Percentiles rank a stretch among this genome's conserved stretches.
Conservation (phyloP, 1,140 invertebrate genomes). For the Gerris buenoi region DNA sequence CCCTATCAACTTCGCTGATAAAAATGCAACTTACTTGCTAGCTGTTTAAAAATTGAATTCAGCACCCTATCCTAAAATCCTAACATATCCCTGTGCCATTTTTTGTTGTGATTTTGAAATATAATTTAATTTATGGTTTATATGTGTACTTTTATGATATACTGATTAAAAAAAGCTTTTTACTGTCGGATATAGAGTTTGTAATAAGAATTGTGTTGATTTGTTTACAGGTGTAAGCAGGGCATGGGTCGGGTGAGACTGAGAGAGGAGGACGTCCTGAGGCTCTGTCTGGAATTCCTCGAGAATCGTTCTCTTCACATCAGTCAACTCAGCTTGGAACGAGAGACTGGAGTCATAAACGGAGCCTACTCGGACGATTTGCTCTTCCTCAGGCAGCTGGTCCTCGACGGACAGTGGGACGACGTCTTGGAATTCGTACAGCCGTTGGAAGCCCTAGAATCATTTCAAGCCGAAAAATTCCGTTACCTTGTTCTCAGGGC, state of each 20-base stretch:
- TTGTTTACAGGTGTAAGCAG: neutral
- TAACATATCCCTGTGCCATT: too few species aligned
- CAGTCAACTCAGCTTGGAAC: slow-evolving; percentile 78
- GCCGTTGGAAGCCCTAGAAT: slow-evolving; percentile 67
- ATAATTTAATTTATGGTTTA: too few species aligned
- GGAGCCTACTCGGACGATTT: slow-evolving; percentile 80
- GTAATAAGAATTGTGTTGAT: neutral
- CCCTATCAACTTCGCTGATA: too few species aligned
- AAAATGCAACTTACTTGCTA: too few species aligned
- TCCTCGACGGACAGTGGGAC: slow-evolving; percentile 96
- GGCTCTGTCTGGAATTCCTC: slow-evolving; percentile 80
- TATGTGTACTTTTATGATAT: too few species aligned
- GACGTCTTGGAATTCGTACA: slow-evolving; percentile 92
- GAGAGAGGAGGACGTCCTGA: slow-evolving; percentile 80
- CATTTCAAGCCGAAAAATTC: slow-evolving; percentile 67
- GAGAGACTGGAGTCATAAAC: slow-evolving; percentile 92
- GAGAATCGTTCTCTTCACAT: slow-evolving; percentile 78
- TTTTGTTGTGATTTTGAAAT: too few species aligned
- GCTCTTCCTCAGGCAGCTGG: slow-evolving; percentile 80
- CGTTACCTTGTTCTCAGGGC: slow-evolving; percentile 73
- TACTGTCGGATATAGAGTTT: too few species aligned
- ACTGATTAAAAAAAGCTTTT: too few species aligned
- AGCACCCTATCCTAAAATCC: too few species aligned
- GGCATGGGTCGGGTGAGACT: slow-evolving; percentile 33
- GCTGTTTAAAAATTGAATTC: too few species aligned